Evolutionary conservation across 2,797 vertebrate genomes (phyloP).

Genomic region (Gallinago nigripennis): DNA sequence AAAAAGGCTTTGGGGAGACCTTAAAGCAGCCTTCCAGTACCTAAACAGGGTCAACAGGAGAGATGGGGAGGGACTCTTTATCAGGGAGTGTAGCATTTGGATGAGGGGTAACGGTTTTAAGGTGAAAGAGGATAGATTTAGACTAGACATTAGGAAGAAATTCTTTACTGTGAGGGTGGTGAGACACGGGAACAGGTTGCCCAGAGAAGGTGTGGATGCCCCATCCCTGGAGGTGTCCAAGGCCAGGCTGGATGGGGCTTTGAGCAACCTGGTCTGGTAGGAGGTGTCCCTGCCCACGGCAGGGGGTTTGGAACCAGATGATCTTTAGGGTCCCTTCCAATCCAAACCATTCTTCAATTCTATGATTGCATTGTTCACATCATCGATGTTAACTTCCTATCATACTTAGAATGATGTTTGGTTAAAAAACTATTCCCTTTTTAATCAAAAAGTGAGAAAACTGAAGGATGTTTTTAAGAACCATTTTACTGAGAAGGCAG

Average conservation of each 20-base stretch:
- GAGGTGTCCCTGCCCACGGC: not conserved
- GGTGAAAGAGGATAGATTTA: not conserved
- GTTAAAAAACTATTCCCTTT: not conserved
- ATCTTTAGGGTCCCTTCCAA: not conserved
- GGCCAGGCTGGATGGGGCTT: not conserved
- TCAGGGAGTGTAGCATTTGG: not conserved
- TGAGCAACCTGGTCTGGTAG: no score
- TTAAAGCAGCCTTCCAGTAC: not conserved
- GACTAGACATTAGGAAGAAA: not conserved
- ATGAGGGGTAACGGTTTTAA: not conserved
- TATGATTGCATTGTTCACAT: not conserved
- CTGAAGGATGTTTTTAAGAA: not conserved
- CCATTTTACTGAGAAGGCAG: not conserved
- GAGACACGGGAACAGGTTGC: not conserved
- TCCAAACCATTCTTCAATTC: not conserved
- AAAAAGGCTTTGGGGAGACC: not conserved
- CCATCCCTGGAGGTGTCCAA: not conserved
- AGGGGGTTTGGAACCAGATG: not conserved
- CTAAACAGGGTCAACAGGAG: not conserved
- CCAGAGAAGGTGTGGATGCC: not conserved
- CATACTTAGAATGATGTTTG: not conserved
- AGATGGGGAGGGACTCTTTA: not conserved
- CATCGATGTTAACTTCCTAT: not conserved
- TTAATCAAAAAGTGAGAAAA: not conserved
- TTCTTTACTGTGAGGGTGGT: not conserved